Percentiles rank a stretch among this genome's conserved stretches.
Conservation (phyloP, 2,888 invertebrate species). For the Dioctria rufipes region DNA sequence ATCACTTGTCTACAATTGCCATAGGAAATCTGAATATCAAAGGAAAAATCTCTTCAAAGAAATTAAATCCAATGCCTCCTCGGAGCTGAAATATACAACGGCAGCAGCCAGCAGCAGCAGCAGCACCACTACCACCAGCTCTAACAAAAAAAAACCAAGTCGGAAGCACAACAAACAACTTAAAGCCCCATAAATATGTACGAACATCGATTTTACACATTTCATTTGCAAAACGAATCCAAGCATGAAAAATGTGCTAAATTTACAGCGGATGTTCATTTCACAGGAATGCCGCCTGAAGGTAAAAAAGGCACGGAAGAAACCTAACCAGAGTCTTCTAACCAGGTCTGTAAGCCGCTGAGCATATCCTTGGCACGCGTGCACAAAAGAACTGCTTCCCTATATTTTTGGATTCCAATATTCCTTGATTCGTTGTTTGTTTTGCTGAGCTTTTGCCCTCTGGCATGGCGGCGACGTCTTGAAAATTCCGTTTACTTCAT, state of each 20-base stretch:
- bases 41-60: too few relatives aligned
- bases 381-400: conserved; percentile 10
- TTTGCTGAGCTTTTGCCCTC: conserved; percentile 56
- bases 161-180: not conserved
- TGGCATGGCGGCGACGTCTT: conserved; percentile 39
- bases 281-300: conserved; percentile 2
- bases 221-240: conserved; percentile 28
- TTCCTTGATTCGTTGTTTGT: conserved; percentile 55
- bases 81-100: too few relatives aligned
- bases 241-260: conserved; percentile 35
- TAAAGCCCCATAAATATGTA: conserved; percentile 4
- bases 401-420: conserved; percentile 52
- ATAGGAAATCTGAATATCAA: too few relatives aligned
- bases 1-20: too few relatives aligned
- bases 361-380: conserved; percentile 26
- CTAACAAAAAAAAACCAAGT: not conserved
- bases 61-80: too few relatives aligned
- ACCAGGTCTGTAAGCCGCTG: not conserved
- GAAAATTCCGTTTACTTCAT: conserved; percentile 53
- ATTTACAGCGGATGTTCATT: conserved; percentile 34
- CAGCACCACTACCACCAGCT: not conserved
- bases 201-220: conserved; percentile 40
- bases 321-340: not conserved
- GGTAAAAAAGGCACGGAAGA: conserved; percentile 1
- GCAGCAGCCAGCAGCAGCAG: too few relatives aligned